phyloP scores from a whole-genome alignment of 1,140 invertebrate genomes.

The Chelonus insularis region DNA sequence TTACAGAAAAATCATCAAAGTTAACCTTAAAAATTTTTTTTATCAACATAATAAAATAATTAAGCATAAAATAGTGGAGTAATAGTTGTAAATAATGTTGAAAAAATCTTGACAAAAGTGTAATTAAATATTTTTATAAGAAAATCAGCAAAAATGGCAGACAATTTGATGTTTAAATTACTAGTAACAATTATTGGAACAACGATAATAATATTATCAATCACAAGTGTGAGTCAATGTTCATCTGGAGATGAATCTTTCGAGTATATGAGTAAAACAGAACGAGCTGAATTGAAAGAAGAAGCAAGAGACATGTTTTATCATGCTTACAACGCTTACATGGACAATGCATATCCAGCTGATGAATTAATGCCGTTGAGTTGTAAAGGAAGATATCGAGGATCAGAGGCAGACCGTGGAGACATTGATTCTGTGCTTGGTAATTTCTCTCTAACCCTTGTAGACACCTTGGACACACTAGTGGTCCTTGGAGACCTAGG shows the following conservation, averaged over 20 bases:
- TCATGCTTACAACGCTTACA: conserved; percentile 96
- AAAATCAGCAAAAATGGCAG: no score
- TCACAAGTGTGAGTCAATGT: no score
- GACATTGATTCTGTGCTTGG: conserved; percentile 95
- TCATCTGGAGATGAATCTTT: conserved; percentile 47
- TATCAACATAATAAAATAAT: no score
- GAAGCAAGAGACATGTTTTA: conserved; percentile 94
- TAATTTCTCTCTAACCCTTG: conserved; percentile 95
- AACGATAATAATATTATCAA: no score
- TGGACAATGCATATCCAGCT: conserved; percentile 96
- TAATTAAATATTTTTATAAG: no score
- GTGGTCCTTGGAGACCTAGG: conserved; percentile 89
- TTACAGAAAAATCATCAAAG: no score
- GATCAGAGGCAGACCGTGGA: conserved; percentile 83
- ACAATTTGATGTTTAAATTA: no score
- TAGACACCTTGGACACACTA: conserved; percentile 93
- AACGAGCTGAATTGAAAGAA: conserved; percentile 66
- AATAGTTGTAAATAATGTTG: no score
- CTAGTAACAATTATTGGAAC: no score
- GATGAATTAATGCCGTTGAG: conserved; percentile 98
- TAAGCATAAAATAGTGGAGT: no score
- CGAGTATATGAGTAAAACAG: conserved; percentile 64
- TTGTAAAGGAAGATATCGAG: conserved; percentile 89
- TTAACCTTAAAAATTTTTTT: no score
- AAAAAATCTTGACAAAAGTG: no score